Conservation (phyloP, 2,888 invertebrate genomes). For the Amblyjoppa proteus region DNA sequence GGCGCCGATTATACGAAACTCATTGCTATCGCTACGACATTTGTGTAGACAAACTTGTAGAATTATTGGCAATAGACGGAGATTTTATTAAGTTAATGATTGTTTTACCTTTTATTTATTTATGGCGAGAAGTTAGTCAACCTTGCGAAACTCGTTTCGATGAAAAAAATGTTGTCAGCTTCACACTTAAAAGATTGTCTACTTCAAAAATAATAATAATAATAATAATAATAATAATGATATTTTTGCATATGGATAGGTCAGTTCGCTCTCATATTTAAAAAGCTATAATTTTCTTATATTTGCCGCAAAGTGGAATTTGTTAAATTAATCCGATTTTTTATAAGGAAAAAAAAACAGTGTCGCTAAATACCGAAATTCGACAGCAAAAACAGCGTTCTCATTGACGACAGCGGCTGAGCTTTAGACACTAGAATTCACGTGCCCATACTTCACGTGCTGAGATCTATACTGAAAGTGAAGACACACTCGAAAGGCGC, state of each 20-base stretch:
- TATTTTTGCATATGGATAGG: no score
- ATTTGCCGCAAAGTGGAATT: no score
- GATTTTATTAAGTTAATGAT: conserved; percentile 26
- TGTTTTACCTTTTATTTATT: not conserved
- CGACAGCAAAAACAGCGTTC: conserved; percentile 97
- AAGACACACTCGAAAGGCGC: conserved; percentile 93
- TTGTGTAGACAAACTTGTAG: conserved; percentile 87
- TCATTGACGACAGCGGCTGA: conserved; percentile 97
- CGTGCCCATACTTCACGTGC: conserved; percentile 96
- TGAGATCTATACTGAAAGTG: conserved; percentile 93
- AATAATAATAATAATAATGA: no score
- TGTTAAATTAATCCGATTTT: no score
- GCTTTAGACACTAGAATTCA: conserved; percentile 98
- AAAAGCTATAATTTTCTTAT: no score
- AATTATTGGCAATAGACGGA: conserved; percentile 17
- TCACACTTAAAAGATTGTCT: no score
- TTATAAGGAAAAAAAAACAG: conserved; percentile 85
- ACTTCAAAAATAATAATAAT: no score
- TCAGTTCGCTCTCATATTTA: no score
- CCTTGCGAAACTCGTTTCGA: not conserved
- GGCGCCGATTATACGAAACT: conserved; percentile 97
- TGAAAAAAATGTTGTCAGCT: no score
- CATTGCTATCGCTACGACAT: conserved; percentile 94
- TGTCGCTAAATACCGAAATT: conserved; percentile 93
- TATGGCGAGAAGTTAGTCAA: not conserved